A percentile compares a stretch with the other conserved stretches of the same genome.
Evolutionary conservation across 2,888 invertebrate species (phyloP).

Genomic region (Lacanobia oleracea): DNA sequence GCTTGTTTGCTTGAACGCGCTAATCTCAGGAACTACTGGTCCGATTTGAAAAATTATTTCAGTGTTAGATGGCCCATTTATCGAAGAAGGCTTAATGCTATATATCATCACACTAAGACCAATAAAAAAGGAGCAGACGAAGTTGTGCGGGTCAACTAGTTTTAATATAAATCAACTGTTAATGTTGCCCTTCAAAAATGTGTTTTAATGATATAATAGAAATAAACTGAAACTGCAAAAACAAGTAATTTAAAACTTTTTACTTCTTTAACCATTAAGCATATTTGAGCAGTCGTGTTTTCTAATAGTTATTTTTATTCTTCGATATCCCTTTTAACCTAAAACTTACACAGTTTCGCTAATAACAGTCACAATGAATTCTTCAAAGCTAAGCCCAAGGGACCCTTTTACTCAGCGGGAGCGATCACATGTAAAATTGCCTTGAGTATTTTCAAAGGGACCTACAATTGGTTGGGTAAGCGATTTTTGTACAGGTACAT

Average conservation of each 20-base stretch:
- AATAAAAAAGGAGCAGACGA: too few relatives aligned
- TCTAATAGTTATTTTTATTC: neutral
- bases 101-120: too few relatives aligned
- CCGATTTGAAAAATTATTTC: too few relatives aligned
- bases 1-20: too few relatives aligned
- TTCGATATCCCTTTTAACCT: neutral
- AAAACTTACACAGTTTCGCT: neutral
- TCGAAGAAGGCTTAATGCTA: too few relatives aligned
- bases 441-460: slow-evolving; percentile 21
- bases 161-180: too few relatives aligned
- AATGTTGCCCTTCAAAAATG: too few relatives aligned
- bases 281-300: neutral
- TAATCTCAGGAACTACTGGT: too few relatives aligned
- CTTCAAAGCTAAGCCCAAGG: neutral
- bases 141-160: too few relatives aligned
- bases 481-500: slow-evolving; percentile 3
- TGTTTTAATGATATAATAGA: too few relatives aligned
- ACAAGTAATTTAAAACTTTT: neutral
- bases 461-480: slow-evolving; percentile 10
- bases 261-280: neutral
- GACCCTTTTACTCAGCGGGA: slow-evolving; percentile 2
- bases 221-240: neutral
- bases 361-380: neutral
- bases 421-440: slow-evolving; percentile 34
- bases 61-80: too few relatives aligned